These are phyloP conservation scores for Zaprionus inermis DNA, from an alignment of 1,140 invertebrate genomes.

Conservation along the genomic window DNA sequence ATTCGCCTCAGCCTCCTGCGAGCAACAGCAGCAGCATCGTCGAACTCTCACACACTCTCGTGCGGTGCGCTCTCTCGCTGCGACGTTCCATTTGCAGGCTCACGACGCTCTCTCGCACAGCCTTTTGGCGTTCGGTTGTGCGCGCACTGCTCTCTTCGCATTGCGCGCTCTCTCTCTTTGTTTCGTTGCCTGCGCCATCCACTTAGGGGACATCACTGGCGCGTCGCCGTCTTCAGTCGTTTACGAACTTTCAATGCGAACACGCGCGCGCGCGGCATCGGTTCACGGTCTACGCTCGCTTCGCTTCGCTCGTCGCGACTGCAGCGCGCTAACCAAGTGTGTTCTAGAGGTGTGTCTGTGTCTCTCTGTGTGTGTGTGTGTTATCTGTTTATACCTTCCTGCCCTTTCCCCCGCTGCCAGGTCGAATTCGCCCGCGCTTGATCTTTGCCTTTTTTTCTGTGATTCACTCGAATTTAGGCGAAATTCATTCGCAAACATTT, in stretches of 20 bases:
- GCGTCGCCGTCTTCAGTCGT: constrained; percentile 54
- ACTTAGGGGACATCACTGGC: constrained; percentile 12
- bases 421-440: constrained; percentile 23
- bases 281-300: constrained; percentile 26
- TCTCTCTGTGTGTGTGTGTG: background rate
- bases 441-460: constrained; percentile 22
- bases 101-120: background rate
- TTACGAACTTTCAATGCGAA: constrained; percentile 69
- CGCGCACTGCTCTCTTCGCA: constrained; percentile 4
- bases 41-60: background rate
- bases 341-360: constrained; percentile 37
- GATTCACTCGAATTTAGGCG: constrained; percentile 47
- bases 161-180: constrained; percentile 3
- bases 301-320: constrained; percentile 18
- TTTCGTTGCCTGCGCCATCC: background rate
- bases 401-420: background rate
- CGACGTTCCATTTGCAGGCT: background rate
- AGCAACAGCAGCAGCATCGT: background rate
- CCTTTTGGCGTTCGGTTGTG: constrained; percentile 8
- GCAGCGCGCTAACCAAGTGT: constrained; percentile 31
- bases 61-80: constrained; percentile 11
- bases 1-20: constrained; percentile 7
- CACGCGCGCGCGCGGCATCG: constrained; percentile 46
- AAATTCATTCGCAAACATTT: constrained; percentile 48
- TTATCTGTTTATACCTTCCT: too few species aligned